phyloP scores from a whole-genome alignment of 1,140 invertebrate species.

The Phenacoccus solenopsis region DNA sequence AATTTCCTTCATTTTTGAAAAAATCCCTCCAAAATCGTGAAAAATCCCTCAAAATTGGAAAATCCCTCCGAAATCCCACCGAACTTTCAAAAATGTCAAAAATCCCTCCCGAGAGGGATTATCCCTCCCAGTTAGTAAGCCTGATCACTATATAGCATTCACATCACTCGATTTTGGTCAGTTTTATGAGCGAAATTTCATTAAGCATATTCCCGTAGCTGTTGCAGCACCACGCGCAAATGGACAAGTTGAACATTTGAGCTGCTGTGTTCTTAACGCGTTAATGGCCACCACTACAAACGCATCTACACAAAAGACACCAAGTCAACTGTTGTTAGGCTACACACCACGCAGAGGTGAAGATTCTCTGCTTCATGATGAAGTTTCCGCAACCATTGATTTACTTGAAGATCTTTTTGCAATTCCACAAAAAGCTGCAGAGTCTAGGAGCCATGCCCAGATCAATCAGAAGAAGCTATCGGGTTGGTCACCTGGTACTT shows the following conservation, averaged over 20 bases:
- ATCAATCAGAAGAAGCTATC: slow-evolving; percentile 12
- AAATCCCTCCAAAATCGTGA: slow-evolving; percentile 4
- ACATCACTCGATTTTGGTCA: slow-evolving; percentile 22
- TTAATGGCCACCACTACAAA: background rate
- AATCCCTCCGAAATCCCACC: no score
- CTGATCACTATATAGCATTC: slow-evolving; percentile 24
- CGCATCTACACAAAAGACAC: slow-evolving; percentile 20
- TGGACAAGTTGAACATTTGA: background rate
- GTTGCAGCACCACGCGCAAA: background rate
- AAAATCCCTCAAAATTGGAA: slow-evolving; percentile 21
- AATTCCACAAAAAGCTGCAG: background rate
- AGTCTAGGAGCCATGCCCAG: background rate
- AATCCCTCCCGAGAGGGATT: no score
- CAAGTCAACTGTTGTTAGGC: slow-evolving; percentile 23
- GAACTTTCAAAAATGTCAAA: no score
- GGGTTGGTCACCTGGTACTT: slow-evolving; percentile 19
- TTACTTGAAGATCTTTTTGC: background rate
- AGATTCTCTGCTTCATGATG: background rate
- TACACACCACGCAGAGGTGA: background rate
- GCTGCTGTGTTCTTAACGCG: background rate
- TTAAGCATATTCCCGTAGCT: background rate
- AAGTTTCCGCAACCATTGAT: no score
- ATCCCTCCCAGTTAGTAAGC: slow-evolving; percentile 19
- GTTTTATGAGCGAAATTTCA: slow-evolving; percentile 18
- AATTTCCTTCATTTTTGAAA: no score